Evolutionary conservation across 2,797 vertebrate genomes (phyloP).

Genomic region (Rallus crepitans): DNA sequence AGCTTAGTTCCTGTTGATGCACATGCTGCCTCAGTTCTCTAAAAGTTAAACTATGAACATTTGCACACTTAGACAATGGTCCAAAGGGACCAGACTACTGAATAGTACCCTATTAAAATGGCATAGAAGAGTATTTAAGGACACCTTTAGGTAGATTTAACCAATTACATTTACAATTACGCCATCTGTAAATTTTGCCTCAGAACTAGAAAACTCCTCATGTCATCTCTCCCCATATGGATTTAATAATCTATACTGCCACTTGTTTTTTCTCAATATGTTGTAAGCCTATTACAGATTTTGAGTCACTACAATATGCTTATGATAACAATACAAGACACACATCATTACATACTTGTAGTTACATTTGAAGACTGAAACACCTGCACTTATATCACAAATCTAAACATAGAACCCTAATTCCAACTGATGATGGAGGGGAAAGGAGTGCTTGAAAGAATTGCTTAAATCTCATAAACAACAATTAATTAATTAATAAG

Average conservation of each 20-base stretch:
- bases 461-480: neutral
- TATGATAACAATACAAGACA: neutral
- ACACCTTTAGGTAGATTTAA: neutral
- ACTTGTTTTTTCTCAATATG: neutral
- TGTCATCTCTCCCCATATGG: neutral
- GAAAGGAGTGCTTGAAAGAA: neutral
- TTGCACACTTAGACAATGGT: neutral
- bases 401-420: neutral
- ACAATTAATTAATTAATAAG: neutral
- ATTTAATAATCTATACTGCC: neutral
- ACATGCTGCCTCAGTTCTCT: neutral
- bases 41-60: neutral
- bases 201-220: neutral
- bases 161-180: neutral
- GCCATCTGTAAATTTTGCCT: neutral
- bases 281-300: neutral
- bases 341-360: neutral
- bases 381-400: neutral
- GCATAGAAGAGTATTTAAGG: neutral
- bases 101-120: neutral
- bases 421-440: neutral
- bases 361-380: neutral
- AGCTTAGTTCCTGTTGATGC: neutral
- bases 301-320: neutral
- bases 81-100: neutral